Percentiles rank a stretch among this genome's conserved stretches.
Evolutionary conservation across 2,797 vertebrate species (phyloP).

Genomic region (Pteropus rufus): DNA sequence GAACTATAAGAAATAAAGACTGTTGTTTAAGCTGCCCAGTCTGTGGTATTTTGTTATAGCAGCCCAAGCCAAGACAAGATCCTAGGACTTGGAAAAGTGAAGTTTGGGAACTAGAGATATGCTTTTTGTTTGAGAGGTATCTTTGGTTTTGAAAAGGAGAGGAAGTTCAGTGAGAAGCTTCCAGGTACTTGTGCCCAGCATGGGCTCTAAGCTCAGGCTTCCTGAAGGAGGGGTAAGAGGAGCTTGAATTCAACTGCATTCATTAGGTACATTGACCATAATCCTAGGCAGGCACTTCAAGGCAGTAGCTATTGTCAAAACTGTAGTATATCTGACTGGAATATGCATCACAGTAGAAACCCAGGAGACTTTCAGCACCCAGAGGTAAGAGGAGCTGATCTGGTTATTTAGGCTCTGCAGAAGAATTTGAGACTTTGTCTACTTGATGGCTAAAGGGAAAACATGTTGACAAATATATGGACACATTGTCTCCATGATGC

Average conservation of each 20-base stretch:
- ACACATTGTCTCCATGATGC: neutral
- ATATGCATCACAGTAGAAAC: neutral
- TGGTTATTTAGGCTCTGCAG: neutral
- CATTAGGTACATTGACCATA: neutral
- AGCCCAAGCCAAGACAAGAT: neutral
- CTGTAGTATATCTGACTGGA: neutral
- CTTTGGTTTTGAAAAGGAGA: neutral
- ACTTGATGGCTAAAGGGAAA: neutral
- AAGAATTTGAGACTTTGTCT: neutral
- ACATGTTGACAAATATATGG: neutral
- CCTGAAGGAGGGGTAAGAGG: neutral
- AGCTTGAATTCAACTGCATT: neutral
- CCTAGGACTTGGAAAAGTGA: neutral
- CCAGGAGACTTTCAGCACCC: too few species aligned
- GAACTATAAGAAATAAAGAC: neutral
- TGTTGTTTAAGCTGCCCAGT: too few species aligned
- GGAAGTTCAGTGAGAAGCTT: neutral
- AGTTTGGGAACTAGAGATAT: neutral
- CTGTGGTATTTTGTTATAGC: neutral
- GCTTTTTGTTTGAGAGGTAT: neutral
- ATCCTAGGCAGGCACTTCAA: neutral
- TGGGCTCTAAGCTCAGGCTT: rapidly evolving
- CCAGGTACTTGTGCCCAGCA: neutral
- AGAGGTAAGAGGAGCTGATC: neutral
- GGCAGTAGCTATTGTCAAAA: neutral